phyloP scores from a whole-genome alignment of 2,888 invertebrate species.

The Physocephala rufipes region DNA sequence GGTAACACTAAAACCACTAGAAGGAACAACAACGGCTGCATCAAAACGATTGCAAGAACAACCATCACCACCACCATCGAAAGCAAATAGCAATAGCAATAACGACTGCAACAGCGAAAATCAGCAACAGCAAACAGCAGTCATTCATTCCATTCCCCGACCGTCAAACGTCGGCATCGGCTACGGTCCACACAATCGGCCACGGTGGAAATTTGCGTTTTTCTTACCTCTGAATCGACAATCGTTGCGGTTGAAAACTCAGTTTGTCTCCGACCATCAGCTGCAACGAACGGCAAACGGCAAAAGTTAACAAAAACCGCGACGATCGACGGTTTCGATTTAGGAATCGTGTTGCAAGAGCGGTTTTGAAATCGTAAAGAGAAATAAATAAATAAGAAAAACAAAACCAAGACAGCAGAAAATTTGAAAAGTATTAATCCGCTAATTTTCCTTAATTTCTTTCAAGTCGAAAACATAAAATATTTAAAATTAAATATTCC shows the following conservation, averaged over 20 bases:
- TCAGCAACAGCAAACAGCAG: neutral
- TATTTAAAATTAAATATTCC: neutral
- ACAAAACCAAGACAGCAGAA: neutral
- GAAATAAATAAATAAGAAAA: neutral
- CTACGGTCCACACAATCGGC: neutral
- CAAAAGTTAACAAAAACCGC: no score
- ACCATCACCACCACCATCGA: neutral
- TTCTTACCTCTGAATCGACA: conserved; percentile 48
- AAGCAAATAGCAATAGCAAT: neutral
- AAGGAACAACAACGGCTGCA: neutral
- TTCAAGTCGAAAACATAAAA: neutral
- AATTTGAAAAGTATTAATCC: neutral
- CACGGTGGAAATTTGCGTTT: conserved; percentile 46
- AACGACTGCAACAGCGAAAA: neutral
- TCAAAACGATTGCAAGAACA: neutral
- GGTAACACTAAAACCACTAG: conserved; percentile 9
- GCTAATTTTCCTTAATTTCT: no score
- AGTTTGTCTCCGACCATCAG: conserved; percentile 49
- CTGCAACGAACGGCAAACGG: conserved; percentile 47
- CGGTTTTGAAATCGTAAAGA: neutral
- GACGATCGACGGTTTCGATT: no score
- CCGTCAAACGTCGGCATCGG: neutral
- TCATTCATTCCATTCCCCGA: neutral
- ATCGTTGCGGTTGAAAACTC: conserved; percentile 48
- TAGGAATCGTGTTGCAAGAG: conserved; percentile 20